Percentiles rank a stretch among this genome's conserved stretches.
These are phyloP conservation scores for Athalia rosae DNA, from an alignment of 2,888 invertebrate species.

Conservation along the genomic window DNA sequence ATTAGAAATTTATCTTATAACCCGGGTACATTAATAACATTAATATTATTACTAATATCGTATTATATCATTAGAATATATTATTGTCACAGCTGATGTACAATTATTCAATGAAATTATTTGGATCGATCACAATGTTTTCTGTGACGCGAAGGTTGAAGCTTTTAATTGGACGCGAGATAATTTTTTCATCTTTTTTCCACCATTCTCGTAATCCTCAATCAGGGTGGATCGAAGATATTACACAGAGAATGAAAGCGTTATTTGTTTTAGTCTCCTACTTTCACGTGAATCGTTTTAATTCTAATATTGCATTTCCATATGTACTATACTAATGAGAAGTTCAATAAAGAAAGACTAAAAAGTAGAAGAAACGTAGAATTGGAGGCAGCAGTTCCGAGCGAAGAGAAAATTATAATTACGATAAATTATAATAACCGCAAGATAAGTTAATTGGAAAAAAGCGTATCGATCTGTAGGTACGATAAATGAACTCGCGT, in stretches of 20 bases:
- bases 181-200: too few species aligned
- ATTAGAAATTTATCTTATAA: background rate
- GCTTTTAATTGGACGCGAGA: background rate
- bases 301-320: background rate
- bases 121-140: slow-evolving; percentile 1
- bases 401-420: background rate
- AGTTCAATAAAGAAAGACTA: too few species aligned
- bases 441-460: background rate
- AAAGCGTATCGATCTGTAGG: background rate
- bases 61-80: background rate
- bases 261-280: too few species aligned
- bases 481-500: background rate
- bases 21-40: background rate
- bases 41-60: background rate
- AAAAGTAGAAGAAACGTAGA: background rate
- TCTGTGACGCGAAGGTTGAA: background rate
- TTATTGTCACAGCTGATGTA: slow-evolving; percentile 30
- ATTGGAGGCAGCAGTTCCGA: slow-evolving; percentile 4
- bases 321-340: background rate
- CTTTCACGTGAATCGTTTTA: too few species aligned
- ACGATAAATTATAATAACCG: too few species aligned
- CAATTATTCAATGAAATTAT: background rate
- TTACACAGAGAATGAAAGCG: too few species aligned
- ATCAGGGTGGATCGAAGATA: too few species aligned
- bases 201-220: too few species aligned